Base-by-base conservation (phyloP, 1,140 invertebrate species). In the Drosophila bocki region DNA sequence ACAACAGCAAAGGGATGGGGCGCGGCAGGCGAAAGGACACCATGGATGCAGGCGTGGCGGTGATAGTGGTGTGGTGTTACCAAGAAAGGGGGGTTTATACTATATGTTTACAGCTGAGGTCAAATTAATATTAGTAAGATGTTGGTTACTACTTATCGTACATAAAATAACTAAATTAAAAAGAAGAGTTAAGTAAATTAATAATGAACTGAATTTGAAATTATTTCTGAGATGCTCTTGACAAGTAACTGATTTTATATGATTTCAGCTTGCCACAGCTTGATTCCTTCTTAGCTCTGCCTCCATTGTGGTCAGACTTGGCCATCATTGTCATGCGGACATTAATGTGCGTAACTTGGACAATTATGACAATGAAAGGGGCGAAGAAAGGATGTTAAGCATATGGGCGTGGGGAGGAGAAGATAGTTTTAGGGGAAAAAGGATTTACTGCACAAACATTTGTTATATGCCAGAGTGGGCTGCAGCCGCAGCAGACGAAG, bases 261-360 rank as follows among this genome's bases (percentile, higher is more conserved):
- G 45, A 26, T 8, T 47, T 17, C 9, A 33, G 17, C n/a, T 35
- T 33, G 29, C 17, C 7, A 35, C 3, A 22, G 7, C 5, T 15
- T 8, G 17, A 4, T 9, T 22, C 13, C 33, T 22, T 37, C 22
- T 5, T 19, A 22, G 33, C 33, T n/a, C 15, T 11, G 7, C 51
- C 33, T 15, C 19, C 11, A 39, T 54, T 33, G 19, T 22, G n/a
- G 15, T 15, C n/a, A 26, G 56, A 42, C 15, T 33, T 19, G 15
- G 15, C 29, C 61, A 58, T 64, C 54, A 59, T 68, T 75, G 42
- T 59, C 22, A 41, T 45, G 17, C 41, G 59, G 82, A 79, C 76
- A 87, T 82, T 82, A 87, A 86, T 86, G 83, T 82, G 65, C 65
- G 83, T 82, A 80, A 79, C 83, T 82, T 61, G 83, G 70, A 86